Base-by-base conservation (phyloP, 2,888 invertebrate genomes). In the Spatulosminthurus flaviceps region DNA sequence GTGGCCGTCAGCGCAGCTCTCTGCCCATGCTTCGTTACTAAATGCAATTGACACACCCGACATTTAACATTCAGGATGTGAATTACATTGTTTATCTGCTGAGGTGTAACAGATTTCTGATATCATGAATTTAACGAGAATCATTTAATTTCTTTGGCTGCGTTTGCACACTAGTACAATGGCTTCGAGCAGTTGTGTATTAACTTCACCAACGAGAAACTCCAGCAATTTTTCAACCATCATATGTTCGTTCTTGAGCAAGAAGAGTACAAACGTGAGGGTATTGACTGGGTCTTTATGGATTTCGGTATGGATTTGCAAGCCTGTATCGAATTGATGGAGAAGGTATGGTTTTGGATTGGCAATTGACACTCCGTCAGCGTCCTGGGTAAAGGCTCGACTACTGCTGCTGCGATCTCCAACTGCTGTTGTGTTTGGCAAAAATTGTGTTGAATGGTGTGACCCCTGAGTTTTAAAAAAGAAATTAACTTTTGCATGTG, bases 161-260 rank as follows among this genome's bases (percentile, higher is more conserved):
- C 16, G 16, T 22, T 64, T 16, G 26, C 64, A 26, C 26, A 64
- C 13, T 91, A 94, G 94, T 94, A 87, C 92, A 97, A 97, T 92
- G 95, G 96, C 89, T 97, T 96, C 92, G 96, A 97, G 91, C 97
- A 97, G 91, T 92, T 97, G 89, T 97, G 96, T 92, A 98, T 98
- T 93, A 98, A 98, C 92, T 98, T 98, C 91, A 98, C 98, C 89
- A 98, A 98, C 90, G 98, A 98, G 90, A 96, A 97, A 91, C 92
- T 98, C 86, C 98, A 98, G 91, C 98, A 98, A 91, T 98, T 98
- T 92, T 98, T 98, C 93, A 98, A 98, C 91, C 98, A 98, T 90
- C 94, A 97, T 93, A 98, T 98, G 98, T 98, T 98, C 90, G 97
- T 98, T 86, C 91, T 98, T 89, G 98, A 98, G 90, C 98, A 98